Conservation (phyloP, 1,140 invertebrate genomes). For the Lineus longissimus region DNA sequence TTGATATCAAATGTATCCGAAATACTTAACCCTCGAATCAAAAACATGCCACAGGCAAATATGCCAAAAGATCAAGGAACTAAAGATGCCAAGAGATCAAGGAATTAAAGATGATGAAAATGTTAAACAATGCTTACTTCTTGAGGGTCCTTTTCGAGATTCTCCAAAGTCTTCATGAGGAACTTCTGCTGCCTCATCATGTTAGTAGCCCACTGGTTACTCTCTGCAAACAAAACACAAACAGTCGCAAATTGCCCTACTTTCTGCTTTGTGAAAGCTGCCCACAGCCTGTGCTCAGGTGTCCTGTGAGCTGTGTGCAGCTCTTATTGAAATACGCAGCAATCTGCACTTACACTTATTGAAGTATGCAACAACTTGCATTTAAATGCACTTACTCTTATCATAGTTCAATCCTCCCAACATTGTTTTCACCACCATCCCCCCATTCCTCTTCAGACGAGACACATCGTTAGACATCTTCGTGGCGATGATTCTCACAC, state of each 20-base stretch:
- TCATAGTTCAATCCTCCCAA: constrained; percentile 63
- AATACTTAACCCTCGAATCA: too few species aligned
- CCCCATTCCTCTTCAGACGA: constrained; percentile 65
- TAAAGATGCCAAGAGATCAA: too few species aligned
- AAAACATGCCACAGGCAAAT: too few species aligned
- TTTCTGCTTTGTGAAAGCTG: neutral
- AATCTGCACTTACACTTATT: too few species aligned
- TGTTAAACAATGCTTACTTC: constrained; percentile 33
- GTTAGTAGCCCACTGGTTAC: constrained; percentile 67
- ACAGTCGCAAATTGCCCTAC: too few species aligned
- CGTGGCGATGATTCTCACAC: constrained; percentile 70
- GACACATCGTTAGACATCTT: constrained; percentile 70
- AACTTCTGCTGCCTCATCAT: constrained; percentile 75
- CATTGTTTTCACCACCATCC: constrained; percentile 58
- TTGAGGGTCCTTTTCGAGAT: constrained; percentile 58
- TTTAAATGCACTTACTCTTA: constrained; percentile 56
- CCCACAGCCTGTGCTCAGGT: neutral
- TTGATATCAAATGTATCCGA: too few species aligned
- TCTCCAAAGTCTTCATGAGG: constrained; percentile 63
- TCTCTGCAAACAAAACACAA: constrained; percentile 58
- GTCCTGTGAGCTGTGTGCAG: neutral
- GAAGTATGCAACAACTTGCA: neutral
- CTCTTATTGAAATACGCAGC: too few species aligned
- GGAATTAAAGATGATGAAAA: too few species aligned
- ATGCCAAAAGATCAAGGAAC: too few species aligned